Evolutionary conservation across 2,888 invertebrate genomes (phyloP).

Genomic region (Epinotia bilunana): DNA sequence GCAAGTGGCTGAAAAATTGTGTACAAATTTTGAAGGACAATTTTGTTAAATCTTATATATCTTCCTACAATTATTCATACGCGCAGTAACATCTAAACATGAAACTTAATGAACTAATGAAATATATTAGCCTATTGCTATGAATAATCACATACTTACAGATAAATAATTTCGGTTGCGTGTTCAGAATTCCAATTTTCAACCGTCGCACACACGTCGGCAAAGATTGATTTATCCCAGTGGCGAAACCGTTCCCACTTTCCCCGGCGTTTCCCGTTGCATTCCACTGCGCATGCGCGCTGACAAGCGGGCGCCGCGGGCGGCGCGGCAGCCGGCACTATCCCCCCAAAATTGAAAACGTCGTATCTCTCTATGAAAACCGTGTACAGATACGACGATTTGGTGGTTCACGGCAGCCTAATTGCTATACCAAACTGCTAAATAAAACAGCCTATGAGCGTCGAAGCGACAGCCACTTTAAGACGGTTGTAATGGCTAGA

Average conservation of each 20-base stretch:
- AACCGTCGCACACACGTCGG: slow-evolving; percentile 17
- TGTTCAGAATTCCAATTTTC: slow-evolving; percentile 23
- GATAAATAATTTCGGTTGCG: slow-evolving; percentile 13
- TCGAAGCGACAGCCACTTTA: background rate
- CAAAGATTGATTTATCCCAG: slow-evolving; percentile 25
- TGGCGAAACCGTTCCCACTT: slow-evolving; percentile 23
- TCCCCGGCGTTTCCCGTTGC: slow-evolving; percentile 18
- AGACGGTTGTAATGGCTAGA: slow-evolving; percentile 2
- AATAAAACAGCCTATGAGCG: background rate
- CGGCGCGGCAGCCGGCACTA: slow-evolving; percentile 34
- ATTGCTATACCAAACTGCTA: background rate
- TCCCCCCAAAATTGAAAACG: background rate
- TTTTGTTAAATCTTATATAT: too few relatives aligned
- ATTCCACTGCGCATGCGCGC: slow-evolving; percentile 10
- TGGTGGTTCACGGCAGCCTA: background rate
- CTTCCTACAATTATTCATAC: too few relatives aligned
- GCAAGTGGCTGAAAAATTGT: too few relatives aligned
- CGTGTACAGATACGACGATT: background rate
- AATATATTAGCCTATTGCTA: background rate
- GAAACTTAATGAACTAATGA: background rate
- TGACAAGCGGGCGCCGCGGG: slow-evolving; percentile 31
- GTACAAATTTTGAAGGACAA: too few relatives aligned
- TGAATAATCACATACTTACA: background rate
- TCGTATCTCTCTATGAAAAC: background rate
- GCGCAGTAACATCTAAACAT: background rate